Conservation (phyloP, 1,140 invertebrate species). For the Lordiphosa mommai region DNA sequence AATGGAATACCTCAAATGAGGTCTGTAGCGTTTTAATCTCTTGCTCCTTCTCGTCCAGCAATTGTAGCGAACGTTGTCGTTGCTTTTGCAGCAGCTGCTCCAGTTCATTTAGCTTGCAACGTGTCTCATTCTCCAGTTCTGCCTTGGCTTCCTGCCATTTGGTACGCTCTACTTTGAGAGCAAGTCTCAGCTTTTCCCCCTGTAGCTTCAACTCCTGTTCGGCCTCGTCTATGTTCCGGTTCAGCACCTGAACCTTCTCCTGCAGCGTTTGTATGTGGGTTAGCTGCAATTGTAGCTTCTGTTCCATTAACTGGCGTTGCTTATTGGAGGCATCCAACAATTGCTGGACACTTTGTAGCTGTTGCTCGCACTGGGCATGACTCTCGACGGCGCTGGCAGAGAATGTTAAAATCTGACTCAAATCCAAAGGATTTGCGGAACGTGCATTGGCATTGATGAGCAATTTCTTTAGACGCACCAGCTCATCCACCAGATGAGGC, state of each 20-base stretch:
- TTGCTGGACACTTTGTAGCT: slow-evolving; percentile 80
- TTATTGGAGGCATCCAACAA: slow-evolving; percentile 72
- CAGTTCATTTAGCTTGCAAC: slow-evolving; percentile 82
- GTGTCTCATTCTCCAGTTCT: slow-evolving; percentile 81
- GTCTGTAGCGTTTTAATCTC: slow-evolving; percentile 86
- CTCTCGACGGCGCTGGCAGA: slow-evolving; percentile 43
- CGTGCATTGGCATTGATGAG: slow-evolving; percentile 81
- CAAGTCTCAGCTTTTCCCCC: slow-evolving; percentile 80
- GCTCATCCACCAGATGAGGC: slow-evolving; percentile 80
- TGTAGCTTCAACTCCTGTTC: slow-evolving; percentile 81
- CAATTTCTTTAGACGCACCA: slow-evolving; percentile 82
- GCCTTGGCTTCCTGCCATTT: slow-evolving; percentile 83
- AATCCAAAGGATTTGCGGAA: slow-evolving; percentile 81
- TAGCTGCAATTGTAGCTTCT: slow-evolving; percentile 79
- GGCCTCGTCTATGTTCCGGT: slow-evolving; percentile 83
- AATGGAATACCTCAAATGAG: slow-evolving; percentile 81
- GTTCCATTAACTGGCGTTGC: slow-evolving; percentile 39
- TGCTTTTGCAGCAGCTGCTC: slow-evolving; percentile 90
- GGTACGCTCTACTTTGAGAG: slow-evolving; percentile 81
- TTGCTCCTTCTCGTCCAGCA: slow-evolving; percentile 90
- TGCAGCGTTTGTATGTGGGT: slow-evolving; percentile 84
- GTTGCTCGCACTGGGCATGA: slow-evolving; percentile 80
- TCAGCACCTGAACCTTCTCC: slow-evolving; percentile 84
- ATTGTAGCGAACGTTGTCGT: slow-evolving; percentile 86
- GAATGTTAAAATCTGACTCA: slow-evolving; percentile 80